Base-by-base conservation (phyloP, 2,888 invertebrate genomes). In the Molanna angustata region DNA sequence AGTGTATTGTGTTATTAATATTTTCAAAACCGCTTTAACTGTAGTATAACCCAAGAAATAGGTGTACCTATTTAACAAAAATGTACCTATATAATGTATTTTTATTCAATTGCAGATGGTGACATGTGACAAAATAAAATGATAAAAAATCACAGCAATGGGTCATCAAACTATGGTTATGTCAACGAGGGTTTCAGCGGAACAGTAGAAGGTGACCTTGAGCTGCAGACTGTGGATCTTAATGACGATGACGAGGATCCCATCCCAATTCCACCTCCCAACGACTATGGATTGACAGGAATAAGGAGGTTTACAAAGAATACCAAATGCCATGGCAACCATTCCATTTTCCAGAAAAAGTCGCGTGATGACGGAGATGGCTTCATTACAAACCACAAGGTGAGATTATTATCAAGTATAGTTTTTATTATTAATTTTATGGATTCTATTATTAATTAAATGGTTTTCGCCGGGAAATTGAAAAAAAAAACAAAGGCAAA, bases 141-240 rank as follows among this genome's bases (percentile, higher is more conserved):
- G 49, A 11, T 27, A 6, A 47, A 47, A 17, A 17, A n/a, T 14
- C 35, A 43, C 16, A 11, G n/a, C 33, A 49, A 37, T 16, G 43
- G 44, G 16, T 31, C 35, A n/a, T 3, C 42, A 1, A 27, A 35
- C 14, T 32, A 39, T n/a, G 57, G 57, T 16, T 52, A 57, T 31
- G 52, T 54, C 17, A 57, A 57, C 43, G 41, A 49, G 39, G 57
- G 48, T 1, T 57, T 57, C 49, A 13, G 42, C 9, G 32, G 22
- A 9, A 13, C 11, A 20, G 20, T 27, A 6, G 54, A 49, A n/a
- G 41, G 49, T 2, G 53, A 53, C 14, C 19, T 51, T 14, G 51
- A 55, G 27, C 27, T 51, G 37, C 50, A 51, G 20, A 46, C 50
- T 7, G 51, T 47, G 19, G 51, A 55, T 31, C 27, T 51, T 37